Base-by-base conservation (phyloP, 2,113 vertebrate species). In the Gila orcuttii region DNA sequence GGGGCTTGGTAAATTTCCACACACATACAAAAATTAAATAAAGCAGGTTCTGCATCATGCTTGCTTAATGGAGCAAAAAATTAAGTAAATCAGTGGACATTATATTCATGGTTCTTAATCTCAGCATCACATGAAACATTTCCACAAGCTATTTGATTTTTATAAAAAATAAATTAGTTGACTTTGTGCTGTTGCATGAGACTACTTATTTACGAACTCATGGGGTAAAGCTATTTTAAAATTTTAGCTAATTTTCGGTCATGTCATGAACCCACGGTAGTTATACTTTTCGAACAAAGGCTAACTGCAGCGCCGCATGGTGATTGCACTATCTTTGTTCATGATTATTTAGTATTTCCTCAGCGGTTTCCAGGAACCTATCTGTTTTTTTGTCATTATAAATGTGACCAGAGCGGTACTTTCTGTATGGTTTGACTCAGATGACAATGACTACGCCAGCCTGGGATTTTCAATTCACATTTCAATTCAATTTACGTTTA, bases 301-400 rank as follows among this genome's bases (percentile, higher is more conserved):
- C 50, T 39, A 10, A 52, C 28, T 33, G 12, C 19, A 59, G 10
- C 12, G 39, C 33, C 19, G 17, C 52, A 77, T 4, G 50, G 52
- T 52, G 31, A 57, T 60, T 57, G 55, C 8, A 60, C 76, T 59
- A 2, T 23, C 4, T 78, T 79, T 79, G 21, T 7, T 79, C 31
- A 39, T 39, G 2, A 79, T 79, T 52, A 57, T 59, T 39, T 7
- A 79, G 31, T 60, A 59, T 60, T 79, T 59, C 31, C 76, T 79
- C 28, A 8, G 6, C 2, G 12, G 33, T 36, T 77, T 55, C 11
- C 47, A 77, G 28, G 47, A 52, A 31, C 25, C 47, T 25, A 31
- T 28, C 25, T 76, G 25, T 33, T 55, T 77, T 15, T 77, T 55
- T n/a, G 47, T 25, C 31, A n/a, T 28, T 76, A 62, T 25, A 62